phyloP scores from a whole-genome alignment of 2,888 invertebrate genomes.

The Alloscopus bannaensis region DNA sequence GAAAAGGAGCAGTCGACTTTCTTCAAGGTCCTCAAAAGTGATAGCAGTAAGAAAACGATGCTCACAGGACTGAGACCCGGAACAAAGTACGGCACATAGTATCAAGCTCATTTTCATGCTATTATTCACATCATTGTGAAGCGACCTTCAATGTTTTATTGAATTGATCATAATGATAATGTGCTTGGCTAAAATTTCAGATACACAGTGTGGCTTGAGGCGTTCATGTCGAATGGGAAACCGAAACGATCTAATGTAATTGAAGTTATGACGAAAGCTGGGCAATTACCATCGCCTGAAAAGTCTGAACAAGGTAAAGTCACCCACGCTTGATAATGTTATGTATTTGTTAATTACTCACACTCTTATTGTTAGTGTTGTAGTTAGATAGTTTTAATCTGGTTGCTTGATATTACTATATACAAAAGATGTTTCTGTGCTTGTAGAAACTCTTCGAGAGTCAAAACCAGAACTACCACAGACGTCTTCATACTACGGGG shows the following conservation, averaged over 20 bases:
- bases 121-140: too few species aligned
- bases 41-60: slow-evolving; percentile 82
- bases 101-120: too few species aligned
- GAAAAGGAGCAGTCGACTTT: slow-evolving; percentile 83
- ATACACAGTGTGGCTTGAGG: slow-evolving; percentile 91
- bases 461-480: slow-evolving; percentile 74
- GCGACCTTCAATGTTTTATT: too few species aligned
- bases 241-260: slow-evolving; percentile 93
- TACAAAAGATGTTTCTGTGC: neutral
- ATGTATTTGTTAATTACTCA: neutral
- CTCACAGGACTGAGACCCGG: slow-evolving; percentile 85
- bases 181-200: slow-evolving; percentile 75
- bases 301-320: slow-evolving; percentile 78
- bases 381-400: neutral
- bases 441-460: slow-evolving; percentile 44
- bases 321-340: neutral
- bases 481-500: slow-evolving; percentile 89
- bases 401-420: slow-evolving; percentile 9
- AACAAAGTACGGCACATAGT: slow-evolving; percentile 77
- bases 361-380: neutral
- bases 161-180: neutral
- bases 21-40: slow-evolving; percentile 85
- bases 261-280: slow-evolving; percentile 89
- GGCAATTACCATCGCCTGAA: slow-evolving; percentile 77
- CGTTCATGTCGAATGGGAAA: slow-evolving; percentile 92